phyloP scores from a whole-genome alignment of 2,113 vertebrate genomes.

The Phasianus colchicus region DNA sequence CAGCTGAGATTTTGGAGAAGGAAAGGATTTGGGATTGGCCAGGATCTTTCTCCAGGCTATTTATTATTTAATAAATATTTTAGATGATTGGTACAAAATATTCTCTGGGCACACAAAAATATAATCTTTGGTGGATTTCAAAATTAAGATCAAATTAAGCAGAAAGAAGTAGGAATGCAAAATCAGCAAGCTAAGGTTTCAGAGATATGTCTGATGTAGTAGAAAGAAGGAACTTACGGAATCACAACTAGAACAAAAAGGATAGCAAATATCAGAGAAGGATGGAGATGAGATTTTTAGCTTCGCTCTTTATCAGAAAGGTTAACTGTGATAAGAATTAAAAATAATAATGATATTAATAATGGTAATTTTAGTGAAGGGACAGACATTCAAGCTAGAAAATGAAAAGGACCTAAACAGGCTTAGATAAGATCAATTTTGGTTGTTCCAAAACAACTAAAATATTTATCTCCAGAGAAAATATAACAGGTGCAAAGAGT shows the following conservation, averaged over 20 bases:
- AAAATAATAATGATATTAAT: neutral
- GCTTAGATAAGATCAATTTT: neutral
- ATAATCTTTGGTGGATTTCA: rapidly evolving
- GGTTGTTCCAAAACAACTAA: too few relatives aligned
- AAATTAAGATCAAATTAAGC: neutral
- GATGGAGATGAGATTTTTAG: neutral
- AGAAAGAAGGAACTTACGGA: neutral
- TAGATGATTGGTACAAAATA: neutral
- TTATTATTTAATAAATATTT: neutral
- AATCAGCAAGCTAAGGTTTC: neutral
- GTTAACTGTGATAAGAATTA: neutral
- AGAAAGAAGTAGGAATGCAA: neutral
- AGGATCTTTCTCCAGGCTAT: neutral
- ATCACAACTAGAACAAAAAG: neutral
- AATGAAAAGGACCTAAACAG: constrained; percentile 1
- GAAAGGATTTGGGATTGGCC: neutral
- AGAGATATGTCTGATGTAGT: neutral
- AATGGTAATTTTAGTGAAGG: neutral
- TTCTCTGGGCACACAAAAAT: neutral
- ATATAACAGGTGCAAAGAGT: too few relatives aligned
- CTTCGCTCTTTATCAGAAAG: neutral
- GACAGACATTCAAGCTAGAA: neutral
- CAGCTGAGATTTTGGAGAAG: neutral
- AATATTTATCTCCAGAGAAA: too few relatives aligned
- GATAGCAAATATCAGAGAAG: neutral